Base-by-base conservation (phyloP, 2,113 vertebrate species). In the Engraulis encrasicolus region DNA sequence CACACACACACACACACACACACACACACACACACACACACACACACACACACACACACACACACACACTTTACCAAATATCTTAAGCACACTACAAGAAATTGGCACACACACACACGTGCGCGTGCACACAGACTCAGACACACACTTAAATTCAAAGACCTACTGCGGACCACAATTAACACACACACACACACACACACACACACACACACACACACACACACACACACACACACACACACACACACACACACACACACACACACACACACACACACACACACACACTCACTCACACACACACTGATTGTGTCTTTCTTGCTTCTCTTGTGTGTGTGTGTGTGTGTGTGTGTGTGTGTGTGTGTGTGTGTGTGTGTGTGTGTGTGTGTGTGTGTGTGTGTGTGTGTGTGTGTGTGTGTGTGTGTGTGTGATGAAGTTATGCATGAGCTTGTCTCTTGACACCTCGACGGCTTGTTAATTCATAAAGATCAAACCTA, bases 171-270 rank as follows among this genome's bases (percentile, higher is more conserved):
- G n/a, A n/a, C n/a, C n/a, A n/a, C n/a, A n/a, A n/a, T n/a, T n/a
- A n/a, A 58, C 54, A 58, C 54, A 58, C 54, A 58, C 52, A 58
- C 52, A 58, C 52, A 58, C 18, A 58, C 52, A 58, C 19, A 20
- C 52, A 20, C 52, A 58, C 19, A 58, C 52, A 58, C 54, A 58
- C 52, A 58, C 18, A 6, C 0, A 58, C 52, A 58, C 20, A n/a
- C 52, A 58, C 17, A 58, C 54, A 58, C 20, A 58, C n/a, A 58
- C 54, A 58, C 54, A 58, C 54, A 58, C 52, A 58, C 52, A 58
- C 52, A 58, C 18, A 58, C 52, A 58, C 19, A 20, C 52, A 20
- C 52, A 58, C 19, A 58, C 52, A 58, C 54, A 58, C 19, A n/a
- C 40, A 45, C 40, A 45, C 40, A 45, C 40, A 45, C 40, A 45